A percentile compares a stretch with the other conserved stretches of the same genome.
These are phyloP conservation scores for Crocallis elinguaria DNA, from an alignment of 2,888 invertebrate species.

Conservation along the genomic window DNA sequence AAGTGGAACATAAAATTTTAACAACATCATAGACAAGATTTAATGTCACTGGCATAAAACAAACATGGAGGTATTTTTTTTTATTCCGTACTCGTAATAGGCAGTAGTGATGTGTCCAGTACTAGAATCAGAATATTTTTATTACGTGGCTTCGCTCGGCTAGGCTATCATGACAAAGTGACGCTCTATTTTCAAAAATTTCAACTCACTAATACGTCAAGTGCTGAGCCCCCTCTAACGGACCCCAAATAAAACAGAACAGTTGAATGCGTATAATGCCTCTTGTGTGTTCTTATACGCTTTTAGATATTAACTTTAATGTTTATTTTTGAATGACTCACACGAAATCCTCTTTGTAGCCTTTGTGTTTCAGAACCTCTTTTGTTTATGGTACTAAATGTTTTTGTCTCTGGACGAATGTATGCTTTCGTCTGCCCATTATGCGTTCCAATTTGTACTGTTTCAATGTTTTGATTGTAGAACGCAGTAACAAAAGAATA, in stretches of 20 bases:
- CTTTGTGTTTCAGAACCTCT: slow-evolving; percentile 22
- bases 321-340: slow-evolving; percentile 29
- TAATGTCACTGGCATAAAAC: too few relatives aligned
- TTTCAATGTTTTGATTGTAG: neutral
- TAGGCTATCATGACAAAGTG: neutral
- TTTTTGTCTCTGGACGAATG: slow-evolving; percentile 19
- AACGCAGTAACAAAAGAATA: neutral
- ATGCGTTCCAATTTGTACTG: neutral
- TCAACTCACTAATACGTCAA: neutral
- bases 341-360: slow-evolving; percentile 12
- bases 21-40: neutral
- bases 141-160: neutral
- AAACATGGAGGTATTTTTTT: too few relatives aligned
- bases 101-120: too few relatives aligned
- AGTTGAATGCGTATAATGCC: slow-evolving; percentile 3
- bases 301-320: slow-evolving; percentile 8
- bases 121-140: too few relatives aligned
- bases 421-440: slow-evolving; percentile 12
- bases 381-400: slow-evolving; percentile 12
- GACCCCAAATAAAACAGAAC: neutral
- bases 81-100: too few relatives aligned
- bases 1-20: neutral
- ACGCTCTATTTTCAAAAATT: neutral
- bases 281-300: neutral
- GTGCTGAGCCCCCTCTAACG: neutral